These are phyloP conservation scores for Eriocheir sinensis DNA, from an alignment of 1,140 invertebrate genomes.

Conservation along the genomic window DNA sequence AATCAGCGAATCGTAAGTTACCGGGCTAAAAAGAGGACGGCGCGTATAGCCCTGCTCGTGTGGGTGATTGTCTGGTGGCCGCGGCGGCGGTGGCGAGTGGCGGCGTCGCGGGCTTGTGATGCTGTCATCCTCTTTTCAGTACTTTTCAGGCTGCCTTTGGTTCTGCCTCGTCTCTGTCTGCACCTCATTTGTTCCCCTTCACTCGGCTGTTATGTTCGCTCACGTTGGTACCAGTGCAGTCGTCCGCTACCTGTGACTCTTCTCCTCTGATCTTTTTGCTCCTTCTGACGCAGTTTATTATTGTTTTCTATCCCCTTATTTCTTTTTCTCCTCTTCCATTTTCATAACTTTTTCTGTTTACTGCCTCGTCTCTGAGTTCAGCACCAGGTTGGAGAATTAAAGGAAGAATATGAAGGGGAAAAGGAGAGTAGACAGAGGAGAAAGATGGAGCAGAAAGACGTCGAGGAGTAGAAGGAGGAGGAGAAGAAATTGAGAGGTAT, in stretches of 20 bases:
- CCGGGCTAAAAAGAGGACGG: neutral
- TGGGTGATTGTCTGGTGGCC: neutral
- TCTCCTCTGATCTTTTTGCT: neutral
- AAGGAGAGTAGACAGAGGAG: neutral
- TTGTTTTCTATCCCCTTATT: neutral
- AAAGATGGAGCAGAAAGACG: neutral
- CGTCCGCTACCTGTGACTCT: neutral
- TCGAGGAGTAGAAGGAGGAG: no score
- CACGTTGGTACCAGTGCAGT: neutral
- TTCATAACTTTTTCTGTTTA: neutral
- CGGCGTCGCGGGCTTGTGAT: neutral
- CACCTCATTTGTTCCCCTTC: neutral
- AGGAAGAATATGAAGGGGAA: neutral
- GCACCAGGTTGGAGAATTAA: no score
- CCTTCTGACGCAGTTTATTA: neutral
- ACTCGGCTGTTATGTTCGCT: neutral
- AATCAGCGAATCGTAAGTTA: slow-evolving; percentile 59
- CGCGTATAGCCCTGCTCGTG: neutral
- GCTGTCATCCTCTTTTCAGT: no score
- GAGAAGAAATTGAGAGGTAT: no score
- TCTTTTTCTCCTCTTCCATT: neutral
- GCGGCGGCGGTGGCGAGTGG: neutral
- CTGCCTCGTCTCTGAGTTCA: neutral
- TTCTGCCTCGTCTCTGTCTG: neutral
- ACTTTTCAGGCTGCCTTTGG: neutral